Evolutionary conservation across 2,888 invertebrate genomes (phyloP).

Genomic region (Acrobeloides nanus): DNA sequence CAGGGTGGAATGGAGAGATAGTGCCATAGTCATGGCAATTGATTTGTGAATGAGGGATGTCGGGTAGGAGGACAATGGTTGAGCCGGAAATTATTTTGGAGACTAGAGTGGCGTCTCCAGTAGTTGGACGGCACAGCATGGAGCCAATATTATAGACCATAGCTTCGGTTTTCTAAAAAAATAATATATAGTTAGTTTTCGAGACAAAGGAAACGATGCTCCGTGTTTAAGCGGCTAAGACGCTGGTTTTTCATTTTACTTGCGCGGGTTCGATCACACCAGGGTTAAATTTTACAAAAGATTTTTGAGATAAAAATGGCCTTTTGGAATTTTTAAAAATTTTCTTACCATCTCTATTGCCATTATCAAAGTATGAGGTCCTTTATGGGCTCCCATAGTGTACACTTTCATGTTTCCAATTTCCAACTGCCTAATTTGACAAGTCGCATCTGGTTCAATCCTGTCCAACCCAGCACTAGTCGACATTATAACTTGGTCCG

Average conservation of each 20-base stretch:
- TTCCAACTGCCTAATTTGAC: constrained; percentile 18
- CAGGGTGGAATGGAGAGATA: constrained; percentile 40
- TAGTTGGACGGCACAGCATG: constrained; percentile 17
- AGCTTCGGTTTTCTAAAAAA: constrained; percentile 43
- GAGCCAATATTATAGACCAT: constrained; percentile 37
- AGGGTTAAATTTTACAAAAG: too few species aligned
- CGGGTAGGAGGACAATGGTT: constrained; percentile 41
- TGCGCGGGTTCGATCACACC: too few species aligned
- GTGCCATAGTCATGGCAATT: constrained; percentile 51
- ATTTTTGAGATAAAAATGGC: too few species aligned
- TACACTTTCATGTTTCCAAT: constrained; percentile 18
- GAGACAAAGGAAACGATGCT: too few species aligned
- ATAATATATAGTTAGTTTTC: not conserved
- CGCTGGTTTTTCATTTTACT: too few species aligned
- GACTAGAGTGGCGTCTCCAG: constrained; percentile 18
- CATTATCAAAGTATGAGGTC: constrained; percentile 43
- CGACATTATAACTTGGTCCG: constrained; percentile 31
- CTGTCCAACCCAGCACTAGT: constrained; percentile 26
- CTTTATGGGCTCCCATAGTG: constrained; percentile 28
- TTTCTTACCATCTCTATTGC: constrained; percentile 41
- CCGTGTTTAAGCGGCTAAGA: too few species aligned
- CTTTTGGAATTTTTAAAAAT: too few species aligned
- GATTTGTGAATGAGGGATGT: constrained; percentile 49
- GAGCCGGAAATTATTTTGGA: constrained; percentile 21
- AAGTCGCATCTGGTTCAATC: constrained; percentile 13